phyloP scores from a whole-genome alignment of 2,888 invertebrate species.

The Idaea biselata region DNA sequence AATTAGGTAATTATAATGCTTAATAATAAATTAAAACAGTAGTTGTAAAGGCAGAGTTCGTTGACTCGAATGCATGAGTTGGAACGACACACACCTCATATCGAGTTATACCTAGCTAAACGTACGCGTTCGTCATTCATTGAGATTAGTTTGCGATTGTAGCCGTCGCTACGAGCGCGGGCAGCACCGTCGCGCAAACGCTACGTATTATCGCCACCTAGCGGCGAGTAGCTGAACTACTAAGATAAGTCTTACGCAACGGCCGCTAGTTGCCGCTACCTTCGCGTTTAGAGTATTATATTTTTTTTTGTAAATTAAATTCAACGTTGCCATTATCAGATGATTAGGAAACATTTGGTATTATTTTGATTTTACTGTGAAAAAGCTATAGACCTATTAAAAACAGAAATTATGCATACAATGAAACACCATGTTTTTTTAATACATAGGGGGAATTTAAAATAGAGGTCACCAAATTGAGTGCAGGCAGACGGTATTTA shows the following conservation, averaged over 20 bases:
- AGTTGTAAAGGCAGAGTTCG: constrained; percentile 52
- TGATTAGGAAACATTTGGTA: background rate
- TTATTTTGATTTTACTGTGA: background rate
- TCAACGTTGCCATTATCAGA: background rate
- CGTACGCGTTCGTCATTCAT: constrained; percentile 64
- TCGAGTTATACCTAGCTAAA: constrained; percentile 54
- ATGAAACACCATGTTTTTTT: background rate
- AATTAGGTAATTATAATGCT: constrained; percentile 13
- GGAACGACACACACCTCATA: constrained; percentile 53
- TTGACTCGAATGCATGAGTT: constrained; percentile 66
- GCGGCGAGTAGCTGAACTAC: constrained; percentile 65
- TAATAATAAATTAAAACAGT: constrained; percentile 28
- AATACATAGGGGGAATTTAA: constrained; percentile 18
- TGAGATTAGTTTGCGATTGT: constrained; percentile 43
- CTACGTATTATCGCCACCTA: constrained; percentile 53
- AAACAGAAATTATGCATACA: background rate
- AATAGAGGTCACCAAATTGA: background rate
- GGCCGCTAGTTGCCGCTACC: constrained; percentile 52
- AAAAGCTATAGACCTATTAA: background rate
- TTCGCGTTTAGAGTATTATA: background rate
- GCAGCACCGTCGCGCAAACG: constrained; percentile 47
- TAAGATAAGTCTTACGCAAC: constrained; percentile 33
- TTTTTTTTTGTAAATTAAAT: background rate
- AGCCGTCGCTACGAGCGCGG: constrained; percentile 31
- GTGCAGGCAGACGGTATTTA: constrained; percentile 19